These are phyloP conservation scores for Parapristionchus giblindavisi DNA, from an alignment of 2,888 invertebrate species.

Conservation along the genomic window DNA sequence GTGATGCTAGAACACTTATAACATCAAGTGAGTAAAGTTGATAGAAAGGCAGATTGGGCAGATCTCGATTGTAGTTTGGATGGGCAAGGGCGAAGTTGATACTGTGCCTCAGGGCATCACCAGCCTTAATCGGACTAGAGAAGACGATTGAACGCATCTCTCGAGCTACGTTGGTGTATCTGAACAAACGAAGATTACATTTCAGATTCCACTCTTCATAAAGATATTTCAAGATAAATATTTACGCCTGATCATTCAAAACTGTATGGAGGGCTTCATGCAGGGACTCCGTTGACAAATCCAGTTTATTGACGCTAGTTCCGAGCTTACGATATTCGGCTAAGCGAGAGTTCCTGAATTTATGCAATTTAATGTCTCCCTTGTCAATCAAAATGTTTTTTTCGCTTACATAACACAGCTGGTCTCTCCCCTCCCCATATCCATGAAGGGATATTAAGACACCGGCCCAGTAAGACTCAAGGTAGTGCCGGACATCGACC, in stretches of 20 bases:
- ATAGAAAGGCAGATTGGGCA: slow-evolving; percentile 5
- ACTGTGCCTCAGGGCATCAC: neutral
- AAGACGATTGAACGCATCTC: neutral
- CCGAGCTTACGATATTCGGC: slow-evolving; percentile 9
- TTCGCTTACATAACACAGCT: too few species aligned
- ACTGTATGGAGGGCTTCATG: neutral
- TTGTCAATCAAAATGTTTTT: too few species aligned
- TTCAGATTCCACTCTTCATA: neutral
- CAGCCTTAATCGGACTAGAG: slow-evolving; percentile 13
- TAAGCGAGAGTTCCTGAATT: slow-evolving; percentile 26
- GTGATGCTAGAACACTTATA: neutral
- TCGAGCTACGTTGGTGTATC: neutral
- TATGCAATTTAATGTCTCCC: too few species aligned
- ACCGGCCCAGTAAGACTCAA: too few species aligned
- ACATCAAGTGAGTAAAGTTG: slow-evolving; percentile 24
- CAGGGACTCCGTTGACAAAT: neutral
- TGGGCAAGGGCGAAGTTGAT: slow-evolving; percentile 18
- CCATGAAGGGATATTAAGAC: too few species aligned
- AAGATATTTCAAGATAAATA: neutral
- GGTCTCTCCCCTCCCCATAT: too few species aligned
- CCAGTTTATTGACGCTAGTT: neutral
- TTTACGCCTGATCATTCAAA: neutral
- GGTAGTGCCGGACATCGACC: too few species aligned
- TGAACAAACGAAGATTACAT: neutral
- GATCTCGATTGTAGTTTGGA: slow-evolving; percentile 8